Evolutionary conservation across 2,113 vertebrate genomes (phyloP), one percentile per base, ranked within the genome.

Genomic region (Dinomys branickii): DNA sequence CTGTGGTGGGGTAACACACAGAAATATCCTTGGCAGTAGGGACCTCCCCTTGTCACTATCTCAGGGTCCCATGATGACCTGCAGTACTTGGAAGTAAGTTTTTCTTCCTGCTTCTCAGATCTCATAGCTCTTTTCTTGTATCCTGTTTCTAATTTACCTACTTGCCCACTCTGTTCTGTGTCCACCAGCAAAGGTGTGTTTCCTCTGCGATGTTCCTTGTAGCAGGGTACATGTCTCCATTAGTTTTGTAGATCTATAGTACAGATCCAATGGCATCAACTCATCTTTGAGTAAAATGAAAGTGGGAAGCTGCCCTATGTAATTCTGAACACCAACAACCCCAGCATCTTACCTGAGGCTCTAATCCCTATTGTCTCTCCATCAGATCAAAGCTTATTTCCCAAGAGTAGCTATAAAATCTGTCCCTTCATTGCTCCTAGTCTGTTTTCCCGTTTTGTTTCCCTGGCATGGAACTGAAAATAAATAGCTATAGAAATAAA

Each of bases 161-260:
- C 4, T 4, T 67, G 16, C 33, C 58, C 50, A 5, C 24, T 65
- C 44, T 28, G 47, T 69, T 82, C 63, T 91, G 28, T 50, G 47
- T 52, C 19, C 19, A n/a, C 47, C 16, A 24, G 16, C 33, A 30
- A 92, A 12, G 5, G 0, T 7, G 7, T 0, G 1, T 78, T n/a
- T n/a, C 28, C 61, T 30, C 33, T 54, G 58, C 30, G 0, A 26
- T 7, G 4, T 13, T 88, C 13, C 56, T 47, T 8, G 33, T 2
- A 22, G 35, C 69, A 81, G 44, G 14, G 11, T 24, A 61, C 33
- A 11, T 12, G 4, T 47, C 50, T 35, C 5, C 28, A 33, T 61
- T 1, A 3, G 54, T 65, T 83, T 28, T 52, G 7, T 19, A 41
- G n/a, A 20, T 81, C 1, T 0, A 12, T 2, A 0, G 35, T 73